phyloP scores from a whole-genome alignment of 2,888 invertebrate species.

The Oxycera nigricornis region DNA sequence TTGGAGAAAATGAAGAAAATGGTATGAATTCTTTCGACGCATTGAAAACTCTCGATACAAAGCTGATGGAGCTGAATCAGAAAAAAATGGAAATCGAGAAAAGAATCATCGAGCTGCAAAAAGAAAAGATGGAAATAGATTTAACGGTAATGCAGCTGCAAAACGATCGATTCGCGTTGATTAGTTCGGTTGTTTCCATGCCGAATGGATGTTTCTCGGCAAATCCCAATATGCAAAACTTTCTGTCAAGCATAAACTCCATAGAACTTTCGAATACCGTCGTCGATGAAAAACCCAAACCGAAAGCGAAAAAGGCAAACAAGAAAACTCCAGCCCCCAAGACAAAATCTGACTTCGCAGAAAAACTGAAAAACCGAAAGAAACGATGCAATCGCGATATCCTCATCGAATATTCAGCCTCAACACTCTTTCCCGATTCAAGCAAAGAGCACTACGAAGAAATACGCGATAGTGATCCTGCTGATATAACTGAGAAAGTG shows the following conservation, averaged over 20 bases:
- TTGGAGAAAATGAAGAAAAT: slow-evolving; percentile 47
- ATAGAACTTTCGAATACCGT: neutral
- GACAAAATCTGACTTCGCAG: slow-evolving; percentile 19
- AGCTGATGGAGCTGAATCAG: slow-evolving; percentile 57
- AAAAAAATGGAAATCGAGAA: slow-evolving; percentile 59
- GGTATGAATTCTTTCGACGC: slow-evolving; percentile 53
- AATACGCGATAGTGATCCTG: neutral
- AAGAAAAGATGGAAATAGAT: slow-evolving; percentile 58
- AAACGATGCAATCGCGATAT: slow-evolving; percentile 47
- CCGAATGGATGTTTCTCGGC: slow-evolving; percentile 7
- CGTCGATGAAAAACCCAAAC: too few species aligned
- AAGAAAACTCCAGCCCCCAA: neutral
- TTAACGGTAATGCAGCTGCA: slow-evolving; percentile 56
- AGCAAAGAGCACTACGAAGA: slow-evolving; percentile 5
- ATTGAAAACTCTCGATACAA: slow-evolving; percentile 57
- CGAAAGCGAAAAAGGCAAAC: neutral
- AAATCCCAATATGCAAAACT: neutral
- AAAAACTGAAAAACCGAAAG: slow-evolving; percentile 46
- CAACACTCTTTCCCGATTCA: slow-evolving; percentile 9
- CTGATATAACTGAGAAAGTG: slow-evolving; percentile 36
- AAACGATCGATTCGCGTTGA: slow-evolving; percentile 56
- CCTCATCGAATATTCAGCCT: slow-evolving; percentile 42
- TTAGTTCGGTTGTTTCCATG: slow-evolving; percentile 53
- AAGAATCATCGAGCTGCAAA: slow-evolving; percentile 59
- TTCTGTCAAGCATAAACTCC: neutral